phyloP scores from a whole-genome alignment of 2,113 vertebrate genomes.

The Noctilio leporinus region DNA sequence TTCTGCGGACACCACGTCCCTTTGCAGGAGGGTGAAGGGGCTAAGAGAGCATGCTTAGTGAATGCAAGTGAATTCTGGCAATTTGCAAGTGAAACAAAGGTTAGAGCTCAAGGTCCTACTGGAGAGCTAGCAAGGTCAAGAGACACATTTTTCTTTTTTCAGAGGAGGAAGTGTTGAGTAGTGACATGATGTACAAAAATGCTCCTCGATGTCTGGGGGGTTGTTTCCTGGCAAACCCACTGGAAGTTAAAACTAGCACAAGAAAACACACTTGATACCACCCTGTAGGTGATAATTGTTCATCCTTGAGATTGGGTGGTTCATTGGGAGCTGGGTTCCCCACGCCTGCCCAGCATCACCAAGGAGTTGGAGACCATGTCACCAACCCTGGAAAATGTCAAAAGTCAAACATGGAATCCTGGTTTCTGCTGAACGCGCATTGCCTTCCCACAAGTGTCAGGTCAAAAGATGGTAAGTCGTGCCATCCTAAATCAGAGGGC shows the following conservation, averaged over 20 bases:
- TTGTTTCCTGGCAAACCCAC: not conserved
- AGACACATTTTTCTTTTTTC: not conserved
- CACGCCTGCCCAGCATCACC: not conserved
- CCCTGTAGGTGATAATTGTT: not conserved
- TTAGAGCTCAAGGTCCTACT: too few relatives aligned
- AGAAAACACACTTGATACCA: not conserved
- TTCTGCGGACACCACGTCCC: rapidly evolving
- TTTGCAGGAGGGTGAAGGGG: not conserved
- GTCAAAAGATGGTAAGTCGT: not conserved
- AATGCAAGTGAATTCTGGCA: rapidly evolving
- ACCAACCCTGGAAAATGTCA: not conserved
- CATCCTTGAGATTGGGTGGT: rapidly evolving
- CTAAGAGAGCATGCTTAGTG: not conserved
- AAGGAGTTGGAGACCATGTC: not conserved
- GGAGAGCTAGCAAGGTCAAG: not conserved
- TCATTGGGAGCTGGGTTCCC: not conserved
- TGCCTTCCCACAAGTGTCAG: not conserved
- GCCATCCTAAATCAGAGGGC: not conserved
- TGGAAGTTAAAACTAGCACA: not conserved
- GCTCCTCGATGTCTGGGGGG: not conserved
- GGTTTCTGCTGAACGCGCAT: not conserved
- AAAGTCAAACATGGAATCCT: not conserved
- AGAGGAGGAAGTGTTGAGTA: not conserved
- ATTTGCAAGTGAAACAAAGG: not conserved
- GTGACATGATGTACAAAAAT: rapidly evolving